A percentile compares a stretch with the other conserved stretches of the same genome.
Conservation (phyloP, 2,113 vertebrate species). For the Vicugna pacos region DNA sequence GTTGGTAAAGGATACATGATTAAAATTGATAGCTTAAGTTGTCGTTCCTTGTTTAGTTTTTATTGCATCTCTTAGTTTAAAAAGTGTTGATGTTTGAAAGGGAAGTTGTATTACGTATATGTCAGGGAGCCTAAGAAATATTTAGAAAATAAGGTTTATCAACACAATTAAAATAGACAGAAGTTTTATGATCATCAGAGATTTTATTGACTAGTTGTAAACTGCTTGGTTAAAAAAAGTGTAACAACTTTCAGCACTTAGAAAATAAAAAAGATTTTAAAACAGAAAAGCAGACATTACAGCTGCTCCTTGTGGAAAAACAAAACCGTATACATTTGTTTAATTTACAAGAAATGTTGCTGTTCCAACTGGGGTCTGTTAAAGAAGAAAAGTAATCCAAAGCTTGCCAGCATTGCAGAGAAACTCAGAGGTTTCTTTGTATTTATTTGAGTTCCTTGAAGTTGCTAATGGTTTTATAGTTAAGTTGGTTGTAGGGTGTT, state of each 20-base stretch:
- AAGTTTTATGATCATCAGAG: slow-evolving; percentile 13
- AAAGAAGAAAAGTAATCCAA: slow-evolving; percentile 54
- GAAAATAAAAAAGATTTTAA: neutral
- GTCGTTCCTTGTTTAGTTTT: neutral
- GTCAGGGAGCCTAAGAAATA: neutral
- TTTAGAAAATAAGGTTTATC: neutral
- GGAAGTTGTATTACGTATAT: neutral
- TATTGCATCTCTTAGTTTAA: neutral
- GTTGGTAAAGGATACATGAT: neutral
- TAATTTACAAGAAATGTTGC: slow-evolving; percentile 70
- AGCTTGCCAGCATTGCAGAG: neutral
- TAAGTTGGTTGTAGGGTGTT: slow-evolving; percentile 26
- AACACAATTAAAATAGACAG: neutral
- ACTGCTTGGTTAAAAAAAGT: neutral
- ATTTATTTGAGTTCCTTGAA: slow-evolving; percentile 39
- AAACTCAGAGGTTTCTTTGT: slow-evolving; percentile 64
- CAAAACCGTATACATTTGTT: slow-evolving; percentile 59
- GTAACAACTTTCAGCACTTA: neutral
- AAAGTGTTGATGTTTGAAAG: neutral
- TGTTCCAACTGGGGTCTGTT: slow-evolving; percentile 56
- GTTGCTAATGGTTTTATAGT: slow-evolving; percentile 71
- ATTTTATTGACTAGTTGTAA: slow-evolving; percentile 26
- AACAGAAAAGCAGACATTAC: slow-evolving; percentile 33
- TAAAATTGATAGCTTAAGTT: neutral
- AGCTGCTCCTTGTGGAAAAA: slow-evolving; percentile 59